Evolutionary conservation across 2,888 invertebrate species (phyloP), one percentile per base, ranked within the genome.

Genomic region (Epirrita christyi): DNA sequence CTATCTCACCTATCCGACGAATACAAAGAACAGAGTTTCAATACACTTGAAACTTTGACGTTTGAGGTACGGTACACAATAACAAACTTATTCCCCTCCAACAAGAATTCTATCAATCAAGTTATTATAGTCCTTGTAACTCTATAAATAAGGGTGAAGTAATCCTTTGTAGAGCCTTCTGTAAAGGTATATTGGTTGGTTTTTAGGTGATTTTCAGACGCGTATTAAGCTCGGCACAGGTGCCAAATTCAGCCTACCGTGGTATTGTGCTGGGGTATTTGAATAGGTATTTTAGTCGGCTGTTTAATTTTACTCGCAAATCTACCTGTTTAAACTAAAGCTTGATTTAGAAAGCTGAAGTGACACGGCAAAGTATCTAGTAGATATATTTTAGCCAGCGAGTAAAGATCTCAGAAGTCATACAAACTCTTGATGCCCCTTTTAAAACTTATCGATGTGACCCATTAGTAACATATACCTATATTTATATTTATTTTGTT

Each of bases 11-110:
- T 49, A 64, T 55, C 54, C 56, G 67, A 61, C 52, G 67, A 68
- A 70, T 63, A 72, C 72, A 75, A 73, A 75, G 69, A 70, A 66
- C 66, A 58, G 66, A 70, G 65, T 74, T 71, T 70, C 73, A 73
- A 71, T 75, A 71, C 67, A 70, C 72, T 71, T 64, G 68, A 70
- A 78, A 74, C 68, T 78, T 71, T 44, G 64, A 59, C 64, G 68
- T 72, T 73, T 70, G 66, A 69, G 60, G 67, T 63, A 64, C 56
- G 60, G 67, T 63, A 64, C 56, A 68, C 66, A 64, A 65, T 64
- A 66, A 59, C 67, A 63, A 69, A 60, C 13, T 50, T 59, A 52
- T 14, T 51, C 9, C 36, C 9, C 36, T 7, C 21, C 34, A 32
- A 11, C 10, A 28, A 14, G 6, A 11, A 34, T 9, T 45, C 45